A percentile compares a stretch with the other conserved stretches of the same genome.
Evolutionary conservation across 2,888 invertebrate genomes (phyloP).

Genomic region (Electrophaes corylata): DNA sequence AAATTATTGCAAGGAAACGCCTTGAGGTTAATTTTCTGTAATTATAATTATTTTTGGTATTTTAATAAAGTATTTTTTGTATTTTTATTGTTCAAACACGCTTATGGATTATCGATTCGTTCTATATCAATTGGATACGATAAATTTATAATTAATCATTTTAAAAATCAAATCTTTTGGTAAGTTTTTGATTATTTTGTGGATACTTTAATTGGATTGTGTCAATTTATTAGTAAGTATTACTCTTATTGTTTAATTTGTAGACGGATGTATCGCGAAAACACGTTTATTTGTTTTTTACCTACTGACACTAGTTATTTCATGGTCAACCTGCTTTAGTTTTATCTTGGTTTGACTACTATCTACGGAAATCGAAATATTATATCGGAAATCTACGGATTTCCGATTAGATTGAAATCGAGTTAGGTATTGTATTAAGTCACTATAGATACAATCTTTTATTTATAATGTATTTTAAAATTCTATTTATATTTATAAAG

Average conservation of each 20-base stretch:
- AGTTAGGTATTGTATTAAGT: no score
- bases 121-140: conserved; percentile 27
- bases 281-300: background rate
- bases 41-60: conserved; percentile 40
- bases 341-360: no score
- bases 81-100: conserved; percentile 31
- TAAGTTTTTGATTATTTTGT: background rate
- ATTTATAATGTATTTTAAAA: no score
- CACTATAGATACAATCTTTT: no score
- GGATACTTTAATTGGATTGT: conserved; percentile 20
- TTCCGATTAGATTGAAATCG: no score
- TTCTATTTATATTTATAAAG: no score
- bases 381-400: no score
- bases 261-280: background rate
- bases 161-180: conserved; percentile 14
- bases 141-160: conserved; percentile 19
- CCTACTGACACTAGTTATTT: background rate
- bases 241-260: background rate
- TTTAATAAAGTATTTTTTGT: conserved; percentile 29
- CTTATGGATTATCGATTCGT: conserved; percentile 29
- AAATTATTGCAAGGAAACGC: conserved; percentile 67
- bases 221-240: background rate
- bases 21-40: conserved; percentile 59
- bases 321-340: background rate
- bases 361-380: no score